These are phyloP conservation scores for Motacilla alba DNA, from an alignment of 2,113 vertebrate genomes.

Conservation along the genomic window DNA sequence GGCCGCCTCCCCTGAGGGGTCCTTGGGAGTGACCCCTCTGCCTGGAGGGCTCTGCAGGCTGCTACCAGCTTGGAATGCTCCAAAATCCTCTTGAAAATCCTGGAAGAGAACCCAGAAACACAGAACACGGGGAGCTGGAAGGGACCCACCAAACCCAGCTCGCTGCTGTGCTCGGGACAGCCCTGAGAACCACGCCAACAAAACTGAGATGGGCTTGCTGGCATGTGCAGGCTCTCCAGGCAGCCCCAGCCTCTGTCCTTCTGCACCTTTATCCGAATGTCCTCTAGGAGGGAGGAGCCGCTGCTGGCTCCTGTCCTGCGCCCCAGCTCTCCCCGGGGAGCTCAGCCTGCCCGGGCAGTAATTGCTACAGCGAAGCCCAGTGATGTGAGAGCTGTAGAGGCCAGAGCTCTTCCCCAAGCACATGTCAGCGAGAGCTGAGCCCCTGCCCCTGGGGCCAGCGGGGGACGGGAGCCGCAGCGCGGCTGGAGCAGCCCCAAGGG, in stretches of 20 bases:
- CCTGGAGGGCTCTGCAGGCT: not conserved
- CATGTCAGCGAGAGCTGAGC: not conserved
- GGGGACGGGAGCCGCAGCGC: not conserved
- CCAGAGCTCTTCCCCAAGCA: not conserved
- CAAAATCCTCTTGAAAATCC: not conserved
- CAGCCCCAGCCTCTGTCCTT: not conserved
- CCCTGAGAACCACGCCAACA: not conserved
- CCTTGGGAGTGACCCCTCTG: not conserved
- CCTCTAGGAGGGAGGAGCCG: fast-evolving
- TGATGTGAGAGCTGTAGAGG: not conserved
- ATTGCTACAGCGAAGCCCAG: not conserved
- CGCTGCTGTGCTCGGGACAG: not conserved
- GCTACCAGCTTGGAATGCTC: not conserved
- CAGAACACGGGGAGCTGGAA: not conserved
- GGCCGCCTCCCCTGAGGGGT: not conserved
- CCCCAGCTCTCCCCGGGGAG: not conserved
- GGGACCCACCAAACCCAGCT: not conserved
- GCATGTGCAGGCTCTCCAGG: fast-evolving
- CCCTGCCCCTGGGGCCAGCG: not conserved
- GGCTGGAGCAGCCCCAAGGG: fast-evolving
- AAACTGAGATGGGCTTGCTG: not conserved
- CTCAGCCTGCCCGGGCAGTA: not conserved
- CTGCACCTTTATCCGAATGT: not conserved
- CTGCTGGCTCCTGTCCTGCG: not conserved
- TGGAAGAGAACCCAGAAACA: not conserved